Evolutionary conservation across 2,797 vertebrate species (phyloP).

Genomic region (Bovichtus diacanthus): DNA sequence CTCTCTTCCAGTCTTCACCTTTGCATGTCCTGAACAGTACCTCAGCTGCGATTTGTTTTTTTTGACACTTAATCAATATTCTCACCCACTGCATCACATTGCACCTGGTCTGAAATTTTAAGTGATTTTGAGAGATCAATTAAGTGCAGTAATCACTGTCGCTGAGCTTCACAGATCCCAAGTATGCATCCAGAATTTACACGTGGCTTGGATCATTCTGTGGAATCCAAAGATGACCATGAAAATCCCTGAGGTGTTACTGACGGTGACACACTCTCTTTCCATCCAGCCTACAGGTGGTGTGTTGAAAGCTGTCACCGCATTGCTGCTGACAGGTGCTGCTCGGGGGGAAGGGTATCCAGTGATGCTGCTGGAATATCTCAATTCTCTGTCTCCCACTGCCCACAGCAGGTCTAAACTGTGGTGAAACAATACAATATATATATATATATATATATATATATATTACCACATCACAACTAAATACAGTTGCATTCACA

Average conservation of each 20-base stretch:
- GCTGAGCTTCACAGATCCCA: conserved; percentile 1
- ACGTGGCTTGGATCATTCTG: conserved; percentile 7
- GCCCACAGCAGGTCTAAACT: conserved; percentile 20
- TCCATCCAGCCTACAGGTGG: conserved; percentile 38
- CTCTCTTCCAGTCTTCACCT: not conserved
- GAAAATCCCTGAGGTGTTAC: conserved; percentile 29
- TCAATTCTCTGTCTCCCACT: conserved; percentile 1
- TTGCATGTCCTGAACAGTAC: not conserved
- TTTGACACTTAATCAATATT: not conserved
- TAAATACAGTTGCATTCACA: not conserved
- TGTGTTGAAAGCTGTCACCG: conserved; percentile 31
- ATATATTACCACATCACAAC: not conserved
- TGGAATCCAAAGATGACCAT: conserved; percentile 2
- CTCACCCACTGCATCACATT: not conserved
- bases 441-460: not conserved
- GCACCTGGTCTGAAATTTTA: conserved; percentile 3
- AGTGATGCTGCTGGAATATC: conserved; percentile 20
- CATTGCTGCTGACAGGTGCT: conserved; percentile 46
- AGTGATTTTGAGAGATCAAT: conserved; percentile 3
- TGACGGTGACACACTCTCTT: conserved; percentile 24
- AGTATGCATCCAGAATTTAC: not conserved
- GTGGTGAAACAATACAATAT: conserved; percentile 18
- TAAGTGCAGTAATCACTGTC: not conserved
- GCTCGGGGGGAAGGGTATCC: conserved; percentile 19
- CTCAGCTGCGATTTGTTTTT: not conserved